Percentiles rank a stretch among this genome's conserved stretches.
These are phyloP conservation scores for Acanthisitta chloris DNA, from an alignment of 2,113 vertebrate genomes.

Conservation along the genomic window DNA sequence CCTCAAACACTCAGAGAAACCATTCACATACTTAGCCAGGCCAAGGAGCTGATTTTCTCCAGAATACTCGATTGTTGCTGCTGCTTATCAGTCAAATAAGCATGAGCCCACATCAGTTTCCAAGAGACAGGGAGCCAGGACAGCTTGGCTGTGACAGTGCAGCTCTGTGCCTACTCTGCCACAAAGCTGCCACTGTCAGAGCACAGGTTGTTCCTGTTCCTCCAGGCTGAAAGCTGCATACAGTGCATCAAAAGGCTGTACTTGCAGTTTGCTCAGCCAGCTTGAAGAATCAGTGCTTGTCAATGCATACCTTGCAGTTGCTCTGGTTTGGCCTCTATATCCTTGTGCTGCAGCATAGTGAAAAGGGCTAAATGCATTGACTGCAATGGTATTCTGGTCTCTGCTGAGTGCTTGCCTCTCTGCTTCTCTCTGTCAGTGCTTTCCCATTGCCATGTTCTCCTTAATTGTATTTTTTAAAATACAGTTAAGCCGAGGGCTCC, in stretches of 20 bases:
- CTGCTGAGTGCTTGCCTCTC: neutral
- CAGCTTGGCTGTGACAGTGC: rapidly evolving
- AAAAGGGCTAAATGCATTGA: neutral
- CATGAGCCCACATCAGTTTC: neutral
- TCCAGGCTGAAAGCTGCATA: neutral
- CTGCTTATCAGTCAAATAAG: neutral
- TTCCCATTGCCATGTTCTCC: neutral
- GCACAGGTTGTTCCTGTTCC: rapidly evolving
- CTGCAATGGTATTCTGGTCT: neutral
- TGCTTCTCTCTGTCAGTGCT: neutral
- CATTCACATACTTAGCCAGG: neutral
- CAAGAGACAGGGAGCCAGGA: neutral
- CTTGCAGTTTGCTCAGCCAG: neutral
- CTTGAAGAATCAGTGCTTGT: neutral
- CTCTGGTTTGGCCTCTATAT: neutral
- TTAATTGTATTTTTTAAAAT: neutral
- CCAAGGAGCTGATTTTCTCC: neutral
- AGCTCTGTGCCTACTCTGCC: neutral
- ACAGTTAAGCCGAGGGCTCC: slow-evolving; percentile 72
- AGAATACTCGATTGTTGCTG: neutral
- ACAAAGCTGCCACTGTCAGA: neutral
- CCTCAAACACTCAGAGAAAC: neutral
- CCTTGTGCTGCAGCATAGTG: neutral
- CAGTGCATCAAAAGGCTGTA: neutral
- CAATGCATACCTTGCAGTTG: neutral